Evolutionary conservation across 2,888 invertebrate genomes (phyloP).

Genomic region (Agrilus mali): DNA sequence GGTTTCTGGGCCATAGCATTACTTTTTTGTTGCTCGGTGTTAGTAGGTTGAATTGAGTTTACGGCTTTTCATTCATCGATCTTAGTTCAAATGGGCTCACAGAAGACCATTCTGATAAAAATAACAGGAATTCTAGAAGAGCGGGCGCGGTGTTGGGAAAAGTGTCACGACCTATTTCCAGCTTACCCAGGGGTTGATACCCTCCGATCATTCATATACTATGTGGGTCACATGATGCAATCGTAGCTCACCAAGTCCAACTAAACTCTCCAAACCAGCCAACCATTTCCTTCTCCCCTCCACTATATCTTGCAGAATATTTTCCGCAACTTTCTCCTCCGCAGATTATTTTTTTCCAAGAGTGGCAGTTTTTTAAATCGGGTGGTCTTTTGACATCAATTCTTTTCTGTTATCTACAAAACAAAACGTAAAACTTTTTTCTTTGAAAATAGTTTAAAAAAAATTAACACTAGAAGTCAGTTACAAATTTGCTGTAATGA

Average conservation of each 20-base stretch:
- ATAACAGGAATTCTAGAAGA: slow-evolving; percentile 11
- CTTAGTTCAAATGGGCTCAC: slow-evolving; percentile 1
- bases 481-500: no score
- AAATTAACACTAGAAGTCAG: no score
- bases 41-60: background rate
- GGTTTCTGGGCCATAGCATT: slow-evolving; percentile 1
- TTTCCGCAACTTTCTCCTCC: background rate
- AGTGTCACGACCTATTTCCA: slow-evolving; percentile 27
- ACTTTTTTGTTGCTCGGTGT: slow-evolving; percentile 2
- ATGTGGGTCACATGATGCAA: slow-evolving; percentile 30
- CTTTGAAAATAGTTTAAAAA: no score
- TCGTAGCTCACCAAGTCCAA: slow-evolving; percentile 14
- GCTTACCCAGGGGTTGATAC: slow-evolving; percentile 31
- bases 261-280: slow-evolving; percentile 12
- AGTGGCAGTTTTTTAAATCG: no score
- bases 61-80: slow-evolving; percentile 5
- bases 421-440: no score
- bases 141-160: slow-evolving; percentile 15
- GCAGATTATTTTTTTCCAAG: background rate
- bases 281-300: slow-evolving; percentile 17
- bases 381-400: no score
- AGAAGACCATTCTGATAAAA: slow-evolving; percentile 12
- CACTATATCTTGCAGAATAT: slow-evolving; percentile 6
- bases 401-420: no score
- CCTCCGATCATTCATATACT: slow-evolving; percentile 28